Evolutionary conservation across 1,140 invertebrate species (phyloP).

Genomic region (Diorhabda elongata): DNA sequence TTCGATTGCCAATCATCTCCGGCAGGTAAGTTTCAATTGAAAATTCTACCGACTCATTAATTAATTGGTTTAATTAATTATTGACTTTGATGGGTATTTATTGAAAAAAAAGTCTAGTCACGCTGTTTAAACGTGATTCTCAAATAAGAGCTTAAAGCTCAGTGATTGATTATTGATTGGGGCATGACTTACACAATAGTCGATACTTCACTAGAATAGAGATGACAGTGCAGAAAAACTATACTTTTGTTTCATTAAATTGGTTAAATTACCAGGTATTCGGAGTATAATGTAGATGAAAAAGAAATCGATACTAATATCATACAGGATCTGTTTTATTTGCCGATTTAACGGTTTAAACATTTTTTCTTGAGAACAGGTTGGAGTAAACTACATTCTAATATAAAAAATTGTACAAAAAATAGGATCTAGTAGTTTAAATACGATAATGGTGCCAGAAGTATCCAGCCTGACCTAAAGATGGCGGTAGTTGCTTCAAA

Average conservation of each 20-base stretch:
- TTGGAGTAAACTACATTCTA: no score
- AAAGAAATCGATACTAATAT: no score
- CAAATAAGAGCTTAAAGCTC: conserved; percentile 14
- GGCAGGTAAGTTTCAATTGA: not conserved
- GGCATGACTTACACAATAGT: conserved; percentile 6
- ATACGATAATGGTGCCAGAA: no score
- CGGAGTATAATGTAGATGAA: no score
- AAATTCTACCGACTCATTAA: conserved; percentile 16
- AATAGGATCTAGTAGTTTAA: no score
- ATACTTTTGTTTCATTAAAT: not conserved
- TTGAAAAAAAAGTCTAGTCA: conserved; percentile 14
- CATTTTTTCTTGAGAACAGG: no score
- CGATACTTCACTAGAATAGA: not conserved
- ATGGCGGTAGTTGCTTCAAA: no score
- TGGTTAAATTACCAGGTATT: not conserved
- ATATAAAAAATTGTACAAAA: no score
- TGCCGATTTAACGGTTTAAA: no score
- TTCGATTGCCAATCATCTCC: not conserved
- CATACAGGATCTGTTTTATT: no score
- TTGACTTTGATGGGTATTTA: conserved; percentile 14
- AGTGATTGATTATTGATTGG: conserved; percentile 19
- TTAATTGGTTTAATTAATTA: conserved; percentile 18
- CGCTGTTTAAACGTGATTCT: conserved; percentile 14
- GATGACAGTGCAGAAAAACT: not conserved
- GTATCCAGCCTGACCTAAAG: no score